phyloP scores from a whole-genome alignment of 2,113 vertebrate species.

The Lethenteron camtschaticum region DNA sequence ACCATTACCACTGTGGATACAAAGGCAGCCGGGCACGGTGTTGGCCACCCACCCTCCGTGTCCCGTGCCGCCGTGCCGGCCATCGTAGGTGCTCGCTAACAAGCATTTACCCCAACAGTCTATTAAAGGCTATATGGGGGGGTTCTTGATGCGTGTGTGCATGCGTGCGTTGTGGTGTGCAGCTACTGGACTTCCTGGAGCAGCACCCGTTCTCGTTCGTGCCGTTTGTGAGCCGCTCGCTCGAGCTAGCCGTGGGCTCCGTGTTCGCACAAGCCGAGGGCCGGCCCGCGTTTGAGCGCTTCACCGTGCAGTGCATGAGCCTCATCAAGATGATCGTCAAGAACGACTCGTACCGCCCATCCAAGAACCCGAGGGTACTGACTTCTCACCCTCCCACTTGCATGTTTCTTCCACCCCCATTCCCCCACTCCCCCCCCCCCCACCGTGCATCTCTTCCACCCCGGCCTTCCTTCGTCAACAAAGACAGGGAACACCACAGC shows the following conservation, averaged over 20 bases:
- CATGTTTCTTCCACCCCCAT: not conserved
- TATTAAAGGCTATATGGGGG: too few relatives aligned
- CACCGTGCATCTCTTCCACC: not conserved
- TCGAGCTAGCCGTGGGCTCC: constrained; percentile 81
- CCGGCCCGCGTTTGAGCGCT: constrained; percentile 65
- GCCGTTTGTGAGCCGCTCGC: constrained; percentile 56
- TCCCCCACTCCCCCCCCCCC: not conserved
- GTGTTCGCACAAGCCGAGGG: constrained; percentile 80
- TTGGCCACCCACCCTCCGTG: too few relatives aligned
- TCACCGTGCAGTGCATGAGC: constrained; percentile 95
- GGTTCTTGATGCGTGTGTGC: too few relatives aligned
- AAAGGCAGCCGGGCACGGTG: too few relatives aligned
- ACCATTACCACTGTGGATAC: too few relatives aligned
- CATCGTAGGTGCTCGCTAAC: too few relatives aligned
- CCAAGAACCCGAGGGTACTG: constrained; percentile 75
- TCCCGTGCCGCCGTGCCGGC: too few relatives aligned
- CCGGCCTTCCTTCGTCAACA: too few relatives aligned
- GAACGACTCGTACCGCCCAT: constrained; percentile 78
- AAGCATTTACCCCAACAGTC: too few relatives aligned
- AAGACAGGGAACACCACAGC: too few relatives aligned
- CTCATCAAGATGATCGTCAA: constrained; percentile 96
- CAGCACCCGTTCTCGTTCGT: constrained; percentile 72
- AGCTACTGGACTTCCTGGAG: constrained; percentile 91
- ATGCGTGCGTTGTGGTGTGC: constrained; percentile 7
- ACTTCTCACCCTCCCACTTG: not conserved